Conservation (phyloP, 30 jellyfish, hydroid and myxozoan genomes). For the Mastigias papua region DNA sequence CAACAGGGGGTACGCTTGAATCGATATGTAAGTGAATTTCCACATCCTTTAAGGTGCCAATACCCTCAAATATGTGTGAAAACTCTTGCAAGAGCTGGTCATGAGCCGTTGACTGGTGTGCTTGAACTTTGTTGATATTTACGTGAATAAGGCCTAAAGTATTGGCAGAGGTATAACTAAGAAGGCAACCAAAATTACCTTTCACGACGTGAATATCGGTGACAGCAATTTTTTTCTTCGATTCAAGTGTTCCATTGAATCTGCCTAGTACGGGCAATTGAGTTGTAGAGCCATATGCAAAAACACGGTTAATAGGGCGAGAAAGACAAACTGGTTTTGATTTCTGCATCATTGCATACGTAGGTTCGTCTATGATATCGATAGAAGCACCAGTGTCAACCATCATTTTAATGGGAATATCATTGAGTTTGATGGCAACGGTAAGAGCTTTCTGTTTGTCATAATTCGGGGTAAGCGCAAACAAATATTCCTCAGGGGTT, state of each 20-base stretch:
- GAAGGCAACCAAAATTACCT: slow-evolving; percentile 30
- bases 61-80: slow-evolving; percentile 24
- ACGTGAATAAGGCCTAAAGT: slow-evolving; percentile 34
- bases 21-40: too few species aligned
- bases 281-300: slow-evolving; percentile 47
- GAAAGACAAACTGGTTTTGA: background rate
- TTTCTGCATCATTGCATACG: background rate
- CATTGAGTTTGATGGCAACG: too few species aligned
- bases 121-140: slow-evolving; percentile 13
- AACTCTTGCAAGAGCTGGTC: background rate
- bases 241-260: slow-evolving; percentile 24
- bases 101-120: background rate
- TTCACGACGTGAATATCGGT: slow-evolving; percentile 29
- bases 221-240: slow-evolving; percentile 17
- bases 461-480: too few species aligned
- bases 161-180: slow-evolving; percentile 40
- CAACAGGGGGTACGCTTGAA: too few species aligned
- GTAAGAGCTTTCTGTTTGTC: too few species aligned
- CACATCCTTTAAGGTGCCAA: too few species aligned
- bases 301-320: slow-evolving; percentile 1
- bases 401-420: too few species aligned
- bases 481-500: too few species aligned
- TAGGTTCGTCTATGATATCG: too few species aligned
- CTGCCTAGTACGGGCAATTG: slow-evolving; percentile 47
- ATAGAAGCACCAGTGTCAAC: too few species aligned